Evolutionary conservation across 2,113 vertebrate genomes (phyloP), one percentile per base, ranked within the genome.

Genomic region (Mesitornis unicolor): DNA sequence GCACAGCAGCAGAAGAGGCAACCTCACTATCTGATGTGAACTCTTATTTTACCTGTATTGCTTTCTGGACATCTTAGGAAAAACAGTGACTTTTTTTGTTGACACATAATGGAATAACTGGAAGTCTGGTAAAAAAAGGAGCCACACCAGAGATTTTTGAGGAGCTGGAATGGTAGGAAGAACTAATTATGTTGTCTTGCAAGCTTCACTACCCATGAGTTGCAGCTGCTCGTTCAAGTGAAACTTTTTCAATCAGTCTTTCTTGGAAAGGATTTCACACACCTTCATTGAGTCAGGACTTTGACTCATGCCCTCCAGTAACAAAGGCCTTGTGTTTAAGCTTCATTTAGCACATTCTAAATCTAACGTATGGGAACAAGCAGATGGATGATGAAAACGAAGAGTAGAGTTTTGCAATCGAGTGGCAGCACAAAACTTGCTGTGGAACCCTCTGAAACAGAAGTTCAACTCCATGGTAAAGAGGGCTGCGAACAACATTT

Each of bases 311-410:
- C 92, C 93, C 96, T 90, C 85, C 40, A 96, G 86, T 87, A 90
- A 96, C 96, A 96, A 97, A 94, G 90, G 93, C 79, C 69, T 94
- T 89, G 68, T 85, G 79, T 96, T 94, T 84, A 94, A 94, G 95
- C 93, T 96, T 96, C 95, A 97, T 96, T 97, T 92, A 94, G 90
- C 96, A 92, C 93, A 93, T 95, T 97, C 83, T 89, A 71, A 92
- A 84, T 93, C 80, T 81, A 94, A 96, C 1, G 12, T 86, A 95
- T 71, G 76, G 85, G 84, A 93, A 93, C 92, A 92, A 94, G 90
- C 95, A 96, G 93, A 94, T 89, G 93, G 93, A 90, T 87, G 93
- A 94, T 82, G 93, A 90, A 96, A 95, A 96, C 0, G 2, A 94
- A 90, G 88, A 96, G 94, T 92, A 90, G 89, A 91, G 93, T 94